These are phyloP conservation scores for Scaptomyza parva DNA, from an alignment of 2,888 invertebrate genomes.

Conservation along the genomic window DNA sequence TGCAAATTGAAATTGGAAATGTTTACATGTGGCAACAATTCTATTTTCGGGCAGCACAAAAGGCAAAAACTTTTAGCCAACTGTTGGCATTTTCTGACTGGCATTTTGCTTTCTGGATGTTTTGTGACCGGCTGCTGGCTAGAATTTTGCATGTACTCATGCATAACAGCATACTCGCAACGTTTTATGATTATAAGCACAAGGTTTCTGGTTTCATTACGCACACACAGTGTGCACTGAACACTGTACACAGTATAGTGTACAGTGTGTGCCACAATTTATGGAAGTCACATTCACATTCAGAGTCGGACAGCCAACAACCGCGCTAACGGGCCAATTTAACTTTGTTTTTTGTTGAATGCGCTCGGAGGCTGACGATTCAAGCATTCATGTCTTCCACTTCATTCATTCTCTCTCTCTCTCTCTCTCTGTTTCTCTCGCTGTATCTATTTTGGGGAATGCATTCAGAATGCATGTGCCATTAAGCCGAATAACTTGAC, in stretches of 20 bases:
- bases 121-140: not conserved
- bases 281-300: constrained; percentile 13
- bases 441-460: constrained; percentile 22
- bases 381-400: constrained; percentile 57
- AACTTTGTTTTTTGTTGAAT: constrained; percentile 20
- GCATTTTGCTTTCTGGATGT: not conserved
- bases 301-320: constrained; percentile 25
- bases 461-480: constrained; percentile 48
- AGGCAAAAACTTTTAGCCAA: constrained; percentile 5
- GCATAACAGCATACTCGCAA: constrained; percentile 16
- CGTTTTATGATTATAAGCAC: constrained; percentile 19
- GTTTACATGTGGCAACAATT: constrained; percentile 25
- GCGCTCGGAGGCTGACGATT: constrained; percentile 14
- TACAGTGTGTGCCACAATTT: constrained; percentile 24
- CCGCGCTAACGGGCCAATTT: constrained; percentile 67
- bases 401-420: constrained; percentile 47
- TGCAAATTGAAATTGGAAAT: constrained; percentile 36
- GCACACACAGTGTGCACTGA: too few relatives aligned
- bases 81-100: constrained; percentile 5
- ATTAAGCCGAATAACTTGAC: constrained; percentile 6
- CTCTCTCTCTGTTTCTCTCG: not conserved
- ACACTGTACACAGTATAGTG: too few relatives aligned
- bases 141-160: constrained; percentile 13
- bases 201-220: constrained; percentile 2
- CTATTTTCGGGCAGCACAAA: constrained; percentile 1